phyloP scores from a whole-genome alignment of 1,140 invertebrate species.

The Pararge aegeria region DNA sequence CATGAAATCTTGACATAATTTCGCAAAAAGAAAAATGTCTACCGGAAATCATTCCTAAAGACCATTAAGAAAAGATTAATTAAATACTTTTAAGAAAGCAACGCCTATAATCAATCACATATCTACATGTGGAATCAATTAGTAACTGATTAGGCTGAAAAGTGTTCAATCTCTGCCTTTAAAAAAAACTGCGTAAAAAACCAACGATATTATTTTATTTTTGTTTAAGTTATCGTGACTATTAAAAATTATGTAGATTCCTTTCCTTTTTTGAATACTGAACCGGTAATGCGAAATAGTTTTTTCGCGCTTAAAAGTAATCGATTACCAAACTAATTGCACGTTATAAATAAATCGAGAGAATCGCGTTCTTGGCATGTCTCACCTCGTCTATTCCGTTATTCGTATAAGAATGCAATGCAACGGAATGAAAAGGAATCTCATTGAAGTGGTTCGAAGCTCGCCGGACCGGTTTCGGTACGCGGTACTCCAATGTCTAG shows the following conservation, averaged over 20 bases:
- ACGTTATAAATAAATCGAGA: constrained; percentile 37
- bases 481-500: constrained; percentile 55
- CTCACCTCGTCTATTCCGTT: constrained; percentile 61
- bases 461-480: constrained; percentile 59
- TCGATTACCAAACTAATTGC: constrained; percentile 17
- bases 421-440: constrained; percentile 75
- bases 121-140: background rate
- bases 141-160: background rate
- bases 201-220: no score
- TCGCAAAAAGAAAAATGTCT: no score
- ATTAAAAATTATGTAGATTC: no score
- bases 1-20: no score
- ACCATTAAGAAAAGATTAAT: background rate
- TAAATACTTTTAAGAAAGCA: background rate
- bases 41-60: no score
- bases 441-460: constrained; percentile 67
- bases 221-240: no score
- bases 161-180: background rate
- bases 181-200: background rate
- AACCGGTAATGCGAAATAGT: no score
- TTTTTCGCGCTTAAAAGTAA: constrained; percentile 6
- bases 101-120: background rate
- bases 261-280: no score
- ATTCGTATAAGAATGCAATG: constrained; percentile 72
- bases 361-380: constrained; percentile 36